Conservation (phyloP, 2,113 vertebrate genomes). For the Periophthalmus modestus region DNA sequence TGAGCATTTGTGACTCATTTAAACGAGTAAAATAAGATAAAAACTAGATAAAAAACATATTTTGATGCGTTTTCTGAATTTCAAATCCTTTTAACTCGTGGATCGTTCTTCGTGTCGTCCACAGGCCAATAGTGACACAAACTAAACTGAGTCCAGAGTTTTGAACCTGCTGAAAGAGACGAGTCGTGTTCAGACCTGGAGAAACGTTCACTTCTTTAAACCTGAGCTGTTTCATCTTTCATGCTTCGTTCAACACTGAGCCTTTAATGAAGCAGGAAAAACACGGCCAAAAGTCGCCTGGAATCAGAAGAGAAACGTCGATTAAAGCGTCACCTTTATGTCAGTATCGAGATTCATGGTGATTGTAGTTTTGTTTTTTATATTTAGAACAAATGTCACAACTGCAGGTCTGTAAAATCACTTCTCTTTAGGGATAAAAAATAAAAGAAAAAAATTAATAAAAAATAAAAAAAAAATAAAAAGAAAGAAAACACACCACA, state of each 20-base stretch:
- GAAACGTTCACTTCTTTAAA: slow-evolving; percentile 14
- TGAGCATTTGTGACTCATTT: too few relatives aligned
- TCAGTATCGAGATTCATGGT: too few relatives aligned
- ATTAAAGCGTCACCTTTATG: too few relatives aligned
- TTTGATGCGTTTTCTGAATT: neutral
- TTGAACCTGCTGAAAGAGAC: neutral
- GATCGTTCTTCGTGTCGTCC: too few relatives aligned
- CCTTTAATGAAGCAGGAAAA: neutral
- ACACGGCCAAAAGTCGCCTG: neutral
- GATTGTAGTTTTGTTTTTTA: neutral
- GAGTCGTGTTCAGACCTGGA: slow-evolving; percentile 5
- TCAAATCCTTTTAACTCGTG: too few relatives aligned
- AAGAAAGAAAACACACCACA: too few relatives aligned
- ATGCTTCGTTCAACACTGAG: neutral
- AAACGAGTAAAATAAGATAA: too few relatives aligned
- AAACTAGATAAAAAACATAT: too few relatives aligned
- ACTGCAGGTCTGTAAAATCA: too few relatives aligned
- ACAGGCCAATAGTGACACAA: slow-evolving; percentile 62
- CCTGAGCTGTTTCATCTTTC: slow-evolving; percentile 54
- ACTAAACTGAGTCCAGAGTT: slow-evolving; percentile 30
- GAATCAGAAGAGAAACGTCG: neutral
- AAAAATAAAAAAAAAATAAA: too few relatives aligned
- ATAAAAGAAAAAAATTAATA: too few relatives aligned
- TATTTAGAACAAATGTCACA: neutral
- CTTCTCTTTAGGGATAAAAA: too few relatives aligned